These are phyloP conservation scores for Oryctes rhinoceros DNA, from an alignment of 1,140 invertebrate genomes.

Conservation along the genomic window DNA sequence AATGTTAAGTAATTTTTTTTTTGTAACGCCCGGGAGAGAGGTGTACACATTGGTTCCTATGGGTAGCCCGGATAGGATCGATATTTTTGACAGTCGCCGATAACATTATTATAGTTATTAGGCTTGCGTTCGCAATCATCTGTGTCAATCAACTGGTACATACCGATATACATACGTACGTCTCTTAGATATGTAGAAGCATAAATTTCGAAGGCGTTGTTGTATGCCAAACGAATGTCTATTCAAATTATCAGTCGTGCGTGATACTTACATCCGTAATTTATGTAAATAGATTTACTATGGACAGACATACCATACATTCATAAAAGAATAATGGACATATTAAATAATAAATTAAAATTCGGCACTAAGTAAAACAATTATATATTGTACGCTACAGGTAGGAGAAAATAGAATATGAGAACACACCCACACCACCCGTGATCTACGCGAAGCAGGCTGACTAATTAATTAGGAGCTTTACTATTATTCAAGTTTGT, in stretches of 20 bases:
- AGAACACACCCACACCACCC: background rate
- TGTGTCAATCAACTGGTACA: background rate
- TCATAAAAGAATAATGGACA: too few relatives aligned
- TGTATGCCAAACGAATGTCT: constrained; percentile 12
- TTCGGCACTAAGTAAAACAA: background rate
- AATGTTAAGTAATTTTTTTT: constrained; percentile 27
- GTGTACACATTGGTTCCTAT: background rate
- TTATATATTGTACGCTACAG: background rate
- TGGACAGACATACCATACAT: too few relatives aligned
- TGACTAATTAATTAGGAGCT: background rate
- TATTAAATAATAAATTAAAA: background rate
- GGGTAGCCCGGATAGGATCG: background rate
- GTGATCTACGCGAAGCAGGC: background rate
- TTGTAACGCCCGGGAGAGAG: background rate
- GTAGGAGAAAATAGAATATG: background rate
- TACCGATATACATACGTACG: background rate
- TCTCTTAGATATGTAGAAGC: background rate
- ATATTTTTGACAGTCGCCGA: constrained; percentile 30
- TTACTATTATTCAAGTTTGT: background rate
- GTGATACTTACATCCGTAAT: constrained; percentile 20
- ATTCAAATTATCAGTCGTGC: constrained; percentile 15
- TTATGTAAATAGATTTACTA: constrained; percentile 6
- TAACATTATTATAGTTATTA: constrained; percentile 37
- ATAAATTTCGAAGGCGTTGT: constrained; percentile 24
- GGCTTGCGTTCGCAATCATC: constrained; percentile 19